Conservation (phyloP, 1,140 invertebrate genomes). For the Sesamia nonagrioides region DNA sequence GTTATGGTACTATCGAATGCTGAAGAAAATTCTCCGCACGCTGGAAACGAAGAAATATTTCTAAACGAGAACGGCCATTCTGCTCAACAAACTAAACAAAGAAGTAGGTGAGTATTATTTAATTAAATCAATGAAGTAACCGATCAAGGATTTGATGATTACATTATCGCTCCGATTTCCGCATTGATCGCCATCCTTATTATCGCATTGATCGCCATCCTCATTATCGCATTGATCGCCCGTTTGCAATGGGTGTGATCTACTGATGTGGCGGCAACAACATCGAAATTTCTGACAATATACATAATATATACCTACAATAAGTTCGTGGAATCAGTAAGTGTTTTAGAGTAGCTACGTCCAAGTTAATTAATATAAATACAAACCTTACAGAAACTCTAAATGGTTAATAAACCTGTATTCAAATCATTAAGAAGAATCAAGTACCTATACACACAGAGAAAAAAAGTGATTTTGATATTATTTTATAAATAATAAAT, state of each 20-base stretch:
- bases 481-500: background rate
- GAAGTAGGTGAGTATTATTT: conserved; percentile 6
- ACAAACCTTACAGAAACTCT: no score
- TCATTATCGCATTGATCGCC: no score
- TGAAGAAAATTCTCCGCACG: background rate
- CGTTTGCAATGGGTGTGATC: no score
- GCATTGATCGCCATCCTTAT: no score
- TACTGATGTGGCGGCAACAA: no score
- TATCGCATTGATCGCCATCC: no score
- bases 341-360: no score
- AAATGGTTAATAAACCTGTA: background rate
- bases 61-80: background rate
- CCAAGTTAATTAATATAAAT: no score
- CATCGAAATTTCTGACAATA: no score
- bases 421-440: background rate
- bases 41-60: background rate
- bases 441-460: background rate
- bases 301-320: no score
- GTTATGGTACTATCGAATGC: background rate
- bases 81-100: background rate
- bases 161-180: background rate
- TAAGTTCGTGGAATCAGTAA: no score
- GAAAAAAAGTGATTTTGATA: no score
- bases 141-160: background rate
- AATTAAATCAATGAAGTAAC: background rate